Base-by-base conservation (phyloP, 2,113 vertebrate species). In the Panurus biarmicus region DNA sequence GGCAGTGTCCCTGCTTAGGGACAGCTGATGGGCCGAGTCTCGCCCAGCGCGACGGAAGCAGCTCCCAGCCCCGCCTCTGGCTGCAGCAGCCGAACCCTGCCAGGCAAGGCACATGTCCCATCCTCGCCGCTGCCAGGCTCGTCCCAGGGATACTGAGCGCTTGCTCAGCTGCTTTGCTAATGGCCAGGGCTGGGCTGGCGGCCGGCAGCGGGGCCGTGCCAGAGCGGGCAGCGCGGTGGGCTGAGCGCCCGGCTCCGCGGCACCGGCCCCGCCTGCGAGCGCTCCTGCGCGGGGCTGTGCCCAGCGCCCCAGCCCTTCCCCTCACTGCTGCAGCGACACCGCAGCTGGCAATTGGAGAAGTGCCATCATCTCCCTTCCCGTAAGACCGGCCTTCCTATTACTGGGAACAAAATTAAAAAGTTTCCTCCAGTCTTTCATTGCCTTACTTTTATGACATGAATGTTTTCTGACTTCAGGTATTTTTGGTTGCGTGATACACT, bases 201-300 rank as follows among this genome's bases (percentile, higher is more conserved):
- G 62, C 33, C 36, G 9, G 40, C n/a, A 23, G 42, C 1, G 0
- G 1, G 73, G 31, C 73, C 53, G 51, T 35, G 90, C 53, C 70
- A 33, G 65, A 7, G 11, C 40, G 13, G 12, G n/a, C 22, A 36
- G 57, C 21, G n/a, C 1, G 56, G 22, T 11, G 7, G 36, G 12
- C 0, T 1, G 6, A 12, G 5, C 13, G 54, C 36, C 25, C 2
- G 1, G 16, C 22, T 20, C 21, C 2, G 14, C 33, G 11, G 16
- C 9, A 4, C 11, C 8, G 31, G 19, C 36, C 29, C 54, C 12
- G 73, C 22, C 65, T 4, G 17, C 4, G 8, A n/a, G 36, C 2
- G 72, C 66, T 19, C 12, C 73, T 8, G 56, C 64, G 9, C 33
- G 22, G 40, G 24, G n/a, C 38, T 51, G 44, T 21, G 64, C 36